Percentiles rank a stretch among this genome's conserved stretches.
Conservation (phyloP, 2,797 vertebrate genomes). For the Anomalospiza imberbis region DNA sequence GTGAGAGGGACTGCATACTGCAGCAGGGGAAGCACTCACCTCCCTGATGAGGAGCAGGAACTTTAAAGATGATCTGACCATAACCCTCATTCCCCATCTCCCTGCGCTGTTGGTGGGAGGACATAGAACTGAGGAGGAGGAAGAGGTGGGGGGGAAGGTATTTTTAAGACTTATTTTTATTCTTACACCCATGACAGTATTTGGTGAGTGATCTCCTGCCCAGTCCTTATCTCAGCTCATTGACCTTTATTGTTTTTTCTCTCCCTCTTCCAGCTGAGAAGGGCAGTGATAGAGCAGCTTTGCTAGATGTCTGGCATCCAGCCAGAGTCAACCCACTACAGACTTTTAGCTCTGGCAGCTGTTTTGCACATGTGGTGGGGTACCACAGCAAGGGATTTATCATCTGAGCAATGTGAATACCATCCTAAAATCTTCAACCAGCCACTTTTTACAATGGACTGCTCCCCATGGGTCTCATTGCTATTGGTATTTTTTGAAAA, state of each 20-base stretch:
- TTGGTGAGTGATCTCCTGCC: neutral
- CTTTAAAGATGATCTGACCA: neutral
- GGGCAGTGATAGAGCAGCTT: neutral
- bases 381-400: neutral
- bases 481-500: neutral
- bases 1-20: neutral
- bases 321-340: neutral
- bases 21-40: neutral
- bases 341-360: neutral
- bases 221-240: neutral
- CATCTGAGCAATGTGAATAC: fast-evolving
- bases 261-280: neutral
- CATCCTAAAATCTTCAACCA: neutral
- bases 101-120: fast-evolving
- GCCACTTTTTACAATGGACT: neutral
- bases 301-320: neutral
- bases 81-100: neutral
- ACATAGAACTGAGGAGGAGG: neutral
- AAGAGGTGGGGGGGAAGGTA: too few relatives aligned
- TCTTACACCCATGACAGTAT: neutral
- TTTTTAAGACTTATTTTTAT: neutral
- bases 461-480: neutral
- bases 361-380: fast-evolving
- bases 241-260: neutral
- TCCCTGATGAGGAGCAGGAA: neutral